These are phyloP conservation scores for Corythoichthys haematopterus DNA, from an alignment of 2,113 vertebrate genomes.

Conservation along the genomic window DNA sequence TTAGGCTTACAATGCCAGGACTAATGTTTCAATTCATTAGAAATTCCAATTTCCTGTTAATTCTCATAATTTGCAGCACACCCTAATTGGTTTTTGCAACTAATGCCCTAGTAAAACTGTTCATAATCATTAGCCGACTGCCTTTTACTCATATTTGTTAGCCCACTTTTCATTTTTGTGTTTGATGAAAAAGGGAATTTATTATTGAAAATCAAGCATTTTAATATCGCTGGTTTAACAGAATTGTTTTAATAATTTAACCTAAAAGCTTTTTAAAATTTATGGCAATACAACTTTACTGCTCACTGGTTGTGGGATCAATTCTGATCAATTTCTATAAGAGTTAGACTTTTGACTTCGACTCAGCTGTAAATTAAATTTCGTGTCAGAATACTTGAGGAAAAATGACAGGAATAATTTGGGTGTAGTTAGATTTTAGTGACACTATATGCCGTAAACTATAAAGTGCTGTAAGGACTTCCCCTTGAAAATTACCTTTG, in stretches of 20 bases:
- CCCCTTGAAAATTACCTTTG: not conserved
- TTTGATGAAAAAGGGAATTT: not conserved
- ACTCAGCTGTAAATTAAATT: not conserved
- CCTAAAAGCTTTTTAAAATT: too few species aligned
- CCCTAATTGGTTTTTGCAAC: slow-evolving; percentile 33
- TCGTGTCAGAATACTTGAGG: not conserved
- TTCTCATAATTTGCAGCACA: slow-evolving; percentile 36
- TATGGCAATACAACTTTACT: too few species aligned
- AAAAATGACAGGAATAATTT: too few species aligned
- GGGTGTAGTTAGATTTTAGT: not conserved
- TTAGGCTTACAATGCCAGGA: slow-evolving; percentile 61
- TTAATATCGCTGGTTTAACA: too few species aligned
- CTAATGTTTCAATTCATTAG: slow-evolving; percentile 58
- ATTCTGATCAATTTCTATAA: too few species aligned
- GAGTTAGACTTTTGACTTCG: too few species aligned
- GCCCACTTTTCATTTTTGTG: not conserved
- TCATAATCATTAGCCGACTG: slow-evolving; percentile 11
- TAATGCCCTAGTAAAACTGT: slow-evolving; percentile 32
- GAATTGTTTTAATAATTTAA: too few species aligned
- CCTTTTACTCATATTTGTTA: slow-evolving; percentile 46
- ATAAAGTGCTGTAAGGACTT: not conserved
- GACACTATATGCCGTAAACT: not conserved
- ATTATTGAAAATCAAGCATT: too few species aligned
- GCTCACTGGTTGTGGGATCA: too few species aligned
- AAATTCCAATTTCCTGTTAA: slow-evolving; percentile 45